Evolutionary conservation across 2,888 invertebrate genomes (phyloP).

Genomic region (Aphodius sticticus): DNA sequence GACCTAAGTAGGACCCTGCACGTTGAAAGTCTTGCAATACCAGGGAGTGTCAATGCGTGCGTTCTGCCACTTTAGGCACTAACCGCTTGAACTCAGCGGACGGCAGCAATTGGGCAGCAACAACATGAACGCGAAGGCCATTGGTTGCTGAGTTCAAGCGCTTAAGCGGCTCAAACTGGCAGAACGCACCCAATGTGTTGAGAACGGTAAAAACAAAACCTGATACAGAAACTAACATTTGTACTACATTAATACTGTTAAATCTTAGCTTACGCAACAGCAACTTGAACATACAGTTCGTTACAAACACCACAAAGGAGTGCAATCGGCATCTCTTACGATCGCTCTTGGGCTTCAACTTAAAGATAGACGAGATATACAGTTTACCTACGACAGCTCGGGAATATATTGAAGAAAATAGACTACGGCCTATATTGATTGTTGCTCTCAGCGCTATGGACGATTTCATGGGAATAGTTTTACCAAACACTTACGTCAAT

Average conservation of each 20-base stretch:
- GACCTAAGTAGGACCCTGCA: constrained; percentile 87
- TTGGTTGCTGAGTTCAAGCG: too few relatives aligned
- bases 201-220: constrained; percentile 61
- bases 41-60: constrained; percentile 73
- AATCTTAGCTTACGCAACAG: constrained; percentile 64
- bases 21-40: constrained; percentile 73
- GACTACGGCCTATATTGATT: constrained; percentile 74
- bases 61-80: too few relatives aligned
- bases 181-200: constrained; percentile 73
- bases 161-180: too few relatives aligned
- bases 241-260: neutral
- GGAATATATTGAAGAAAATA: constrained; percentile 63
- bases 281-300: constrained; percentile 73
- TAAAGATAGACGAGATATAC: constrained; percentile 74
- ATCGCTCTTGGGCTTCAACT: constrained; percentile 71
- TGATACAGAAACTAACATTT: neutral
- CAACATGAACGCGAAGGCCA: too few relatives aligned
- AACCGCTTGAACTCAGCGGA: too few relatives aligned
- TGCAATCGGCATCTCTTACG: constrained; percentile 68
- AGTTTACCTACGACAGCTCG: constrained; percentile 79
- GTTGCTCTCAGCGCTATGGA: constrained; percentile 76
- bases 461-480: constrained; percentile 72
- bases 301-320: constrained; percentile 89
- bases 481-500: constrained; percentile 71
- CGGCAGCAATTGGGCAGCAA: too few relatives aligned